Evolutionary conservation across 2,113 vertebrate species (phyloP).

Genomic region (Anseranas semipalmata): DNA sequence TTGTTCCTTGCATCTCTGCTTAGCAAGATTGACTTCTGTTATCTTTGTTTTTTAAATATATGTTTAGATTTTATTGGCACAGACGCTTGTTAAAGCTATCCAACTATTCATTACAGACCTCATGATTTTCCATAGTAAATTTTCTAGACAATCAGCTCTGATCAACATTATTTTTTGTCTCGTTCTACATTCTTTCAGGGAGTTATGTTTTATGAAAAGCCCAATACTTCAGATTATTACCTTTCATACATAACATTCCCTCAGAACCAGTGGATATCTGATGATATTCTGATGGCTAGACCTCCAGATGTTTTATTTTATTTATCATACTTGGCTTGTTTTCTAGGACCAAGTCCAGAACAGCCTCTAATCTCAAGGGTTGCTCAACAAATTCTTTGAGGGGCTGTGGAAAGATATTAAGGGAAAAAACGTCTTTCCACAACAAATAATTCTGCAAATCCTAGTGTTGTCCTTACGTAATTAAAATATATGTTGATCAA

Average conservation of each 20-base stretch:
- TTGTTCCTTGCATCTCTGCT: constrained; percentile 54
- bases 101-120: constrained; percentile 65
- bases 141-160: constrained; percentile 67
- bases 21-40: constrained; percentile 59
- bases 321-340: constrained; percentile 66
- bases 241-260: constrained; percentile 48
- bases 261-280: constrained; percentile 61
- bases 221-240: constrained; percentile 48
- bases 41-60: constrained; percentile 69
- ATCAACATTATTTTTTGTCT: constrained; percentile 44
- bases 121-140: constrained; percentile 69
- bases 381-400: constrained; percentile 57
- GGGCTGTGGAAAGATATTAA: constrained; percentile 16
- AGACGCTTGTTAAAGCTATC: background rate
- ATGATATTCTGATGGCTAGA: constrained; percentile 61
- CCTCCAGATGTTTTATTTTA: constrained; percentile 68
- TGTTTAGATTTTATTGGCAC: constrained; percentile 68
- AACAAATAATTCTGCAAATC: constrained; percentile 8
- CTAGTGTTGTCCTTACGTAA: background rate
- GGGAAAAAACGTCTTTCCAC: background rate
- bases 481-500: background rate
- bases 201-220: constrained; percentile 42
- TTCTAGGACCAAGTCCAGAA: constrained; percentile 42
- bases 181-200: constrained; percentile 50
- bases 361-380: constrained; percentile 48